Base-by-base conservation (phyloP, 2,113 vertebrate species). In the Thamnaconus septentrionalis region DNA sequence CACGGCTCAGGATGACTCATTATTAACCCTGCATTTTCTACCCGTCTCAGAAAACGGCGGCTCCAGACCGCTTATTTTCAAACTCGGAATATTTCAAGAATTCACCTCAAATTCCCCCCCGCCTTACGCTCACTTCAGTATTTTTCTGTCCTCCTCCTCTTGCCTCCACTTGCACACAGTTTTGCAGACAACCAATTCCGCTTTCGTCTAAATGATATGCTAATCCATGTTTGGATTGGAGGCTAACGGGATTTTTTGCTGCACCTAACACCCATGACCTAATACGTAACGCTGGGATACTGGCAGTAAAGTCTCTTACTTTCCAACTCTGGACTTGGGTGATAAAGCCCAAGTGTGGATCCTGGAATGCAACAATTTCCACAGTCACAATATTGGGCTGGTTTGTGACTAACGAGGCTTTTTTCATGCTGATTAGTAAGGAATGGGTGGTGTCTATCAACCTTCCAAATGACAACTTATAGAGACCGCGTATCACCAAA, bases 141-240 rank as follows among this genome's bases (percentile, higher is more conserved):
- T 48, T 61, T 64, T 71, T 59, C 57, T 12, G 9, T 47, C 44
- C n/a, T 63, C 41, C 11, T 64, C 58, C 52, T 48, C 76, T 63
- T 50, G 46, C 10, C 48, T 50, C 48, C 52, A 45, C 76, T 65
- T 50, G 43, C 42, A 75, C 65, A 75, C 59, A 60, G 68, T 69
- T 50, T 66, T 53, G 63, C 66, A 67, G 73, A 77, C 71, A 61
- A 50, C 54, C 47, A 44, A 41, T 59, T 81, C 56, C 59, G 61
- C 64, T 76, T 53, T 41, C 7, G 46, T 76, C 73, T 77, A 76
- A 78, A 85, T 60, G 76, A 48, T 73, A 79, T 83, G 78, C 74
- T 86, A 85, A 87, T 82, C 81, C 83, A 76, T 75, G 78, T 83
- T 79, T 85, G 81, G 79, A 82, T 72, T 81, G 87, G 73, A 83